Conservation (phyloP, 2,797 vertebrate species). For the Luscinia megarhynchos region DNA sequence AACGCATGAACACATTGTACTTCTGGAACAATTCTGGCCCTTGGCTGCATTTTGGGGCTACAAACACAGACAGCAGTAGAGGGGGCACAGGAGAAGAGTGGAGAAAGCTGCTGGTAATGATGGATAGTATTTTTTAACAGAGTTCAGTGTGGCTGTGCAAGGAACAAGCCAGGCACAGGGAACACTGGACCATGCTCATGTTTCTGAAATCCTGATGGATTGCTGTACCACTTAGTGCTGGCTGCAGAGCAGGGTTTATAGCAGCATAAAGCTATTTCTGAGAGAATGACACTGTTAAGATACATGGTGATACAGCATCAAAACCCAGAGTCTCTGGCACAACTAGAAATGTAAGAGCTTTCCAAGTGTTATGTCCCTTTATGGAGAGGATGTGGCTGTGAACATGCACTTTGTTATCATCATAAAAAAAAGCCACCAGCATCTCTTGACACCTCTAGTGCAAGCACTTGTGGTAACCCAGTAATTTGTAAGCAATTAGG, state of each 20-base stretch:
- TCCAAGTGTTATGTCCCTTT: background rate
- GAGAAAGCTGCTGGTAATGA: background rate
- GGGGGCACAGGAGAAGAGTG: background rate
- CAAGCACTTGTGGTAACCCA: background rate
- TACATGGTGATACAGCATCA: background rate
- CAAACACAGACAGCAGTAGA: background rate
- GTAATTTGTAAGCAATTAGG: background rate
- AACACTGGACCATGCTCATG: background rate
- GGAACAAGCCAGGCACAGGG: background rate
- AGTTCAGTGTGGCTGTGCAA: background rate
- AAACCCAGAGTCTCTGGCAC: background rate
- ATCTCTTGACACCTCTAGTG: background rate
- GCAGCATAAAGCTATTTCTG: background rate
- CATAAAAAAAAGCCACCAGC: background rate
- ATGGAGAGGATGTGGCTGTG: background rate
- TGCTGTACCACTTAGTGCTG: background rate
- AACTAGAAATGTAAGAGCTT: background rate
- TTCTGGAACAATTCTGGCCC: constrained; percentile 12
- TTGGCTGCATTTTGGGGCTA: background rate
- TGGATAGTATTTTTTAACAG: background rate
- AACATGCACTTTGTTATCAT: background rate
- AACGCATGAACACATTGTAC: background rate
- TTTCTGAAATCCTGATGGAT: background rate
- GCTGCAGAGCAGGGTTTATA: background rate
- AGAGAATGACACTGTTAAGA: background rate